These are phyloP conservation scores for Tridacna gigas DNA, from an alignment of 2,888 invertebrate genomes.

Conservation along the genomic window DNA sequence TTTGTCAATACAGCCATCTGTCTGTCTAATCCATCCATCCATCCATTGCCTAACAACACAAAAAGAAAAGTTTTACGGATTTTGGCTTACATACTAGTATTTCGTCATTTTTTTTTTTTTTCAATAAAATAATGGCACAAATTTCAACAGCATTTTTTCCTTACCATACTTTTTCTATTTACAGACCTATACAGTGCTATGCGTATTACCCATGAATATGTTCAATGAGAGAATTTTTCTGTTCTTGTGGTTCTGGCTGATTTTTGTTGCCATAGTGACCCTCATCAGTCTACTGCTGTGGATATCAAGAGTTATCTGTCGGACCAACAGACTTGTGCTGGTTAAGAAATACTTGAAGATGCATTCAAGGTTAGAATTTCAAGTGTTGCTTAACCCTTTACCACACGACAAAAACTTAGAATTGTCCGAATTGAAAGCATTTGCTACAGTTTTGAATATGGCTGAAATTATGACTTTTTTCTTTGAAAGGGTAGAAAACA, in stretches of 20 bases:
- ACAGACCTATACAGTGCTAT: constrained; percentile 74
- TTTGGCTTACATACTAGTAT: no score
- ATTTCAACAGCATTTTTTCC: not conserved
- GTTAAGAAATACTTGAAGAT: constrained; percentile 78
- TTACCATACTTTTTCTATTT: not conserved
- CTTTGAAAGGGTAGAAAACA: no score
- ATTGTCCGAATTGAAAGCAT: no score
- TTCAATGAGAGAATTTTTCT: constrained; percentile 81
- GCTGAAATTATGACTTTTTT: no score
- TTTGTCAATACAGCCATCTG: no score
- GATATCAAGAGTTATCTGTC: constrained; percentile 73
- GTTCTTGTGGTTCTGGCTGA: constrained; percentile 80
- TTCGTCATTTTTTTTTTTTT: not conserved
- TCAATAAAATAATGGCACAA: not conserved
- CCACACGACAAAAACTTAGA: no score
- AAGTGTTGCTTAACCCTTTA: no score
- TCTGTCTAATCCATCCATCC: no score
- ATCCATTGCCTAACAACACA: no score
- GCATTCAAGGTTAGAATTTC: constrained; percentile 59
- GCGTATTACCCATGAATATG: constrained; percentile 77
- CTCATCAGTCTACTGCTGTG: constrained; percentile 75
- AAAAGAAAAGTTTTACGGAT: no score
- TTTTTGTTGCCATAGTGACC: constrained; percentile 73
- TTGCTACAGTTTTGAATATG: no score
- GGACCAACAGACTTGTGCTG: constrained; percentile 70